Evolutionary conservation across 2,888 invertebrate genomes (phyloP), one percentile per base, ranked within the genome.

Genomic region (Vannuccia rotundouncinata): DNA sequence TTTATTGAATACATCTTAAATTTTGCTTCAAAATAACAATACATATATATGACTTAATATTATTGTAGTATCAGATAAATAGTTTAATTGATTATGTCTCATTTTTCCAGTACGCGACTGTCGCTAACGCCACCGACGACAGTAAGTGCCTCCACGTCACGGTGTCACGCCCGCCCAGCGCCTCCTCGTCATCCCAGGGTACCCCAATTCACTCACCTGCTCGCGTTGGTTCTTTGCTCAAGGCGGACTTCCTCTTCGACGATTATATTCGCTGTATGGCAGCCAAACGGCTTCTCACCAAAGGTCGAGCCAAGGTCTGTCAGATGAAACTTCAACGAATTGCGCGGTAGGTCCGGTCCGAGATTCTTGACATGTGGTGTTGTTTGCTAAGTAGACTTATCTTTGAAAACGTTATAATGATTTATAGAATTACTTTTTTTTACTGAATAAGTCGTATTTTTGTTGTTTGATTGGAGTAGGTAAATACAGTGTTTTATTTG

Each of bases 261-360:
- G 99, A 99, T 89, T 97, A 98, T 87, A 99, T 99, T 83, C 91
- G 98, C 31, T 98, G 97, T 86, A 96, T 98, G 96, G 97, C 98
- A 25, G 98, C 98, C 29, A 98, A 97, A 86, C 98, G 98, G 88
- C 94, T 93, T 31, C 84, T 90, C 25, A 88, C 87, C 0, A 89
- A 89, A 83, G 89, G 89, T n/a, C 85, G 88, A 2, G 77, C 59
- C 22, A 28, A 28, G 22, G 81, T 73, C 2, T 22, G 81, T 2
- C 81, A 75, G 29, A 29, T 29, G 25, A 81, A 81, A 28, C 29
- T 80, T 22, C 77, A 78, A 27, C 22, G 31, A 29, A 80, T 80
- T 78, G 80, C 80, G 22, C 5, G 79, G 80, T 80, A 22, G 27
- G 77, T 77, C n/a, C n/a, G n/a, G n/a, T n/a, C n/a, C n/a, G n/a